These are phyloP conservation scores for Aptenodytes forsteri DNA, from an alignment of 2,113 vertebrate species.

Conservation along the genomic window DNA sequence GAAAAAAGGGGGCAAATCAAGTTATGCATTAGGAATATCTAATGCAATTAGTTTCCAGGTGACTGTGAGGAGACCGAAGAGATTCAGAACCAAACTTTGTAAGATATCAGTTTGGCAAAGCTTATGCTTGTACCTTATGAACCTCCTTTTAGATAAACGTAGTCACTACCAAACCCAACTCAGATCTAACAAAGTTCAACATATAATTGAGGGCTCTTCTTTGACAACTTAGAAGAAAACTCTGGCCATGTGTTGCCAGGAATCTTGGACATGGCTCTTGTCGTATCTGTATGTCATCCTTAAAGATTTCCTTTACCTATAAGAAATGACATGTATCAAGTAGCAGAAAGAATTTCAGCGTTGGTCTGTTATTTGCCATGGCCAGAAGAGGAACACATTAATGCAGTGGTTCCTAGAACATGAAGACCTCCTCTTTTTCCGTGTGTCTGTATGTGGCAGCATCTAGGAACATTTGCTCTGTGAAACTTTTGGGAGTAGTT, in stretches of 20 bases:
- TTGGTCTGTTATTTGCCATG: neutral
- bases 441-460: neutral
- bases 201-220: neutral
- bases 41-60: neutral
- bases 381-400: neutral
- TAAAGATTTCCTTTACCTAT: neutral
- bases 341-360: neutral
- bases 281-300: neutral
- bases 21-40: neutral
- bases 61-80: neutral
- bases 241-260: neutral
- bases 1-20: neutral
- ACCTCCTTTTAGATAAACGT: neutral
- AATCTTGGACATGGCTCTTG: neutral
- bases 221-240: neutral
- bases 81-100: neutral
- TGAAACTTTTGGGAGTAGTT: neutral
- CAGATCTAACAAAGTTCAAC: neutral
- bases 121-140: neutral
- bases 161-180: neutral
- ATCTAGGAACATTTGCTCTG: neutral
- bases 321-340: neutral
- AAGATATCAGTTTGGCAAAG: neutral
- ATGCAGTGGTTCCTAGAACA: neutral
- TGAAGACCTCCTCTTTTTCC: neutral